Conservation (phyloP, 2,888 invertebrate genomes). For the Zaprionus obscuricornis region DNA sequence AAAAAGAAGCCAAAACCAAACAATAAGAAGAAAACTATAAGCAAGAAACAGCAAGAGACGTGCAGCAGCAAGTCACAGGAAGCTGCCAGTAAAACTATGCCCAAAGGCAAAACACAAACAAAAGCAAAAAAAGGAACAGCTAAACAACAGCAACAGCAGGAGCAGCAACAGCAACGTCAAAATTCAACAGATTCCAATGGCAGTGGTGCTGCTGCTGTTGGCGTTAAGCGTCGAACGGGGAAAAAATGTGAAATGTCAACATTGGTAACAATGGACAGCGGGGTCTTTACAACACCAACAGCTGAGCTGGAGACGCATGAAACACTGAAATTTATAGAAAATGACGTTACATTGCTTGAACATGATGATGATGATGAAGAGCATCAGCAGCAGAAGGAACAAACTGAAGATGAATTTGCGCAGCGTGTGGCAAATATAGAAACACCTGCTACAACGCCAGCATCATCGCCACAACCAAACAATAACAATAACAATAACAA, state of each 20-base stretch:
- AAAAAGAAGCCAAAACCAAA: not conserved
- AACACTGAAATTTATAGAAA: slow-evolving; percentile 81
- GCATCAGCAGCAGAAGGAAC: slow-evolving; percentile 3
- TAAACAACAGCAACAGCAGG: too few relatives aligned
- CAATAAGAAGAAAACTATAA: too few relatives aligned
- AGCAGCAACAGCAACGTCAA: not conserved
- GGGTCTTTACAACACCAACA: slow-evolving; percentile 26
- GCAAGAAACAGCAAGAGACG: too few relatives aligned
- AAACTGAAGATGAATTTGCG: slow-evolving; percentile 43
- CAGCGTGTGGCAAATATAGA: slow-evolving; percentile 56
- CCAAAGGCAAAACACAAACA: not conserved
- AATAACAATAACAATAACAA: not conserved
- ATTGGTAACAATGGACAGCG: too few relatives aligned
- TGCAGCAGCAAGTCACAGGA: not conserved
- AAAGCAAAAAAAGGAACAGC: not conserved
- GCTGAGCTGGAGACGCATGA: slow-evolving; percentile 66
- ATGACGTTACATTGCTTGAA: slow-evolving; percentile 80
- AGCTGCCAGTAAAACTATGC: not conserved
- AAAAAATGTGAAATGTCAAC: too few relatives aligned
- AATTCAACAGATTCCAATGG: not conserved
- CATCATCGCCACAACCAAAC: slow-evolving; percentile 53
- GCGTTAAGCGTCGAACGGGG: too few relatives aligned
- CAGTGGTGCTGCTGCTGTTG: too few relatives aligned
- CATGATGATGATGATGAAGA: slow-evolving; percentile 77
- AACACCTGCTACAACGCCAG: slow-evolving; percentile 73